A percentile compares a stretch with the other conserved stretches of the same genome.
phyloP scores from a whole-genome alignment of 35 echinoderm and acorn worm species.

The Heliocidaris erythrogramma region DNA sequence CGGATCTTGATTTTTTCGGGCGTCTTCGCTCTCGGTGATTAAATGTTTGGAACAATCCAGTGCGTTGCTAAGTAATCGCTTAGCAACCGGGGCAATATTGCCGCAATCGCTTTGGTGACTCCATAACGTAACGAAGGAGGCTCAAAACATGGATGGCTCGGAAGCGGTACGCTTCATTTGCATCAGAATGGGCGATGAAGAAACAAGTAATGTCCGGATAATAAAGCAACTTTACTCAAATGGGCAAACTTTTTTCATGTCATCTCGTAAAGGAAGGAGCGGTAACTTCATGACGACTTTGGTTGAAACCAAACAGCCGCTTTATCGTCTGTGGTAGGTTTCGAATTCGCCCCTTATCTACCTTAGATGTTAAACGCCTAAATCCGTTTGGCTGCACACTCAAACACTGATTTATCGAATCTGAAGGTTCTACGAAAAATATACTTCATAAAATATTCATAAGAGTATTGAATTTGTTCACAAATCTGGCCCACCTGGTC shows the following conservation, averaged over 20 bases:
- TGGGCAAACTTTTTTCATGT: not conserved
- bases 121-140: constrained; percentile 38
- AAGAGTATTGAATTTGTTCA: not conserved
- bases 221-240: not conserved
- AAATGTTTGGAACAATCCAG: constrained; percentile 10
- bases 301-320: not conserved
- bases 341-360: not conserved
- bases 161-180: not conserved
- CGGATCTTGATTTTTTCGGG: not conserved
- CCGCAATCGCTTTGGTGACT: constrained; percentile 41
- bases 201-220: not conserved
- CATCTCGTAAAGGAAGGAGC: no score
- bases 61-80: constrained; percentile 17
- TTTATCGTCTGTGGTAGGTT: not conserved
- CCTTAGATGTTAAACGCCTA: not conserved
- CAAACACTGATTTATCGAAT: not conserved
- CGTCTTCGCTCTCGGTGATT: not conserved
- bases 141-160: not conserved
- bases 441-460: constrained; percentile 30
- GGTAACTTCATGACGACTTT: not conserved
- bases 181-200: not conserved
- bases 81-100: constrained; percentile 46
- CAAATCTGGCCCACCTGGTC: not conserved
- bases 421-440: not conserved
- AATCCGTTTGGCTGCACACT: not conserved